phyloP scores from a whole-genome alignment of 2,113 vertebrate genomes.

The Melozone crissalis region DNA sequence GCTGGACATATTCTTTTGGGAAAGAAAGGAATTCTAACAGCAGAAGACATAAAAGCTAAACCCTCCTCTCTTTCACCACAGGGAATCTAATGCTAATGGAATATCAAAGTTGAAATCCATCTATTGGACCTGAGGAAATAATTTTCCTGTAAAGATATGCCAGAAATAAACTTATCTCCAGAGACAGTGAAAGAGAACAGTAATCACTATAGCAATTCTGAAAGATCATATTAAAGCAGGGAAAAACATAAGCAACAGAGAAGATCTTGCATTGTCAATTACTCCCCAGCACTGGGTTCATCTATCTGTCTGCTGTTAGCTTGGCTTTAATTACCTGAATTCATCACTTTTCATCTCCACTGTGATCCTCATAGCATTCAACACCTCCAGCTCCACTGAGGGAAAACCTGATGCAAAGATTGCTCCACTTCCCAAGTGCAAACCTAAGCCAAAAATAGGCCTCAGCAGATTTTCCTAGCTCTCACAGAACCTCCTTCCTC shows the following conservation, averaged over 20 bases:
- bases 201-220: neutral
- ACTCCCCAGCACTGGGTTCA: neutral
- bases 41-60: neutral
- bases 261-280: neutral
- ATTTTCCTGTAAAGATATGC: conserved; percentile 16
- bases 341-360: neutral
- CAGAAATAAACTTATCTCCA: conserved; percentile 18
- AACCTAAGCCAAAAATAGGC: neutral
- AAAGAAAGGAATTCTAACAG: neutral
- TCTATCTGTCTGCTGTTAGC: neutral
- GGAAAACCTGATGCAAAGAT: neutral
- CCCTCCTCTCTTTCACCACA: neutral
- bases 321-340: neutral
- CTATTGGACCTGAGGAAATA: neutral
- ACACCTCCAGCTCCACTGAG: neutral
- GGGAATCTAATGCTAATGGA: conserved; percentile 20
- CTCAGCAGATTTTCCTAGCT: neutral
- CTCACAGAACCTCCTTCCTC: neutral
- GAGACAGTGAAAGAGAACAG: neutral
- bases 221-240: neutral
- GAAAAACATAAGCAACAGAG: neutral
- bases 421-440: neutral
- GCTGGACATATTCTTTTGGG: neutral
- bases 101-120: conserved; percentile 21
- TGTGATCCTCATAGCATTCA: neutral